A percentile compares a stretch with the other conserved stretches of the same genome.
These are phyloP conservation scores for Cyphomyrus plagiostoma DNA, from an alignment of 2,113 vertebrate species.

Conservation along the genomic window DNA sequence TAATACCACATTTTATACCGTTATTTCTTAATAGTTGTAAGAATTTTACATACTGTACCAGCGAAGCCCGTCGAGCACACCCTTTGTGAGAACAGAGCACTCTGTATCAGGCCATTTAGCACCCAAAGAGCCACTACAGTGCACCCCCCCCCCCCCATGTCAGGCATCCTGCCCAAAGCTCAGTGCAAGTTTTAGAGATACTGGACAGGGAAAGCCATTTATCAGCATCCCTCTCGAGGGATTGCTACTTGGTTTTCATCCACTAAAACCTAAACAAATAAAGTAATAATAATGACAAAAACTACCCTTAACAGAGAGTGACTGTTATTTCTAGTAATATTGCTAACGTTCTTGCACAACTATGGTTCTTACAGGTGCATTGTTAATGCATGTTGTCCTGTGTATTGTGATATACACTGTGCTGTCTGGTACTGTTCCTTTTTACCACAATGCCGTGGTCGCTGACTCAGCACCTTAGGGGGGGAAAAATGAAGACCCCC, in stretches of 20 bases:
- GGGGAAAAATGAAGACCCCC: neutral
- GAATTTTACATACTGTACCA: neutral
- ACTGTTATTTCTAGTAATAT: neutral
- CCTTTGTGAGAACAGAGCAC: neutral
- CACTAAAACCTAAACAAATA: neutral
- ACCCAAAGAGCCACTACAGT: neutral
- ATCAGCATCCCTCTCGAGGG: neutral
- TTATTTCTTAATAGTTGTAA: neutral
- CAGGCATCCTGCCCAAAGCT: neutral
- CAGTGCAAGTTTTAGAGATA: neutral
- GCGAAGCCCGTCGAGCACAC: neutral
- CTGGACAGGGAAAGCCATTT: neutral
- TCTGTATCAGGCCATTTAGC: neutral
- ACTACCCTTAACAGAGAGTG: neutral
- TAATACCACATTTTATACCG: neutral
- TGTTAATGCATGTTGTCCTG: neutral
- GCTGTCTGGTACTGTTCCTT: neutral
- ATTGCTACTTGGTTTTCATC: neutral
- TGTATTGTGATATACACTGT: neutral
- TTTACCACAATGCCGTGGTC: neutral
- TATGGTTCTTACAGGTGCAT: neutral
- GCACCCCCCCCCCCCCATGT: neutral
- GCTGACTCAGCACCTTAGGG: slow-evolving; percentile 26
- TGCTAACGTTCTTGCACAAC: neutral
- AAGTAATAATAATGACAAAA: neutral